Conservation (phyloP, 2,888 invertebrate genomes). For the Andrena hattorfiana region DNA sequence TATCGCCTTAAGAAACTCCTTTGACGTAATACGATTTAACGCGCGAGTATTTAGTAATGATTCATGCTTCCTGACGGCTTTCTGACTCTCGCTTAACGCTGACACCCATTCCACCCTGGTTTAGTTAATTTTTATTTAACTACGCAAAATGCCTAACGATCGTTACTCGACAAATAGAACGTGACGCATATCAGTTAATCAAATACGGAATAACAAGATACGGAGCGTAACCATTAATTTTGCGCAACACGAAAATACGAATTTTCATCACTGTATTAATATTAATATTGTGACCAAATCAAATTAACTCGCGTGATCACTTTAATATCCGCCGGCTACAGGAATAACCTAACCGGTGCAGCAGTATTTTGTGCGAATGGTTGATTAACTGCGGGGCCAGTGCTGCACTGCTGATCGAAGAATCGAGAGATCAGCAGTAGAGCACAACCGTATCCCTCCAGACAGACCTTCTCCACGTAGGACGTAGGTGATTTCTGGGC, state of each 20-base stretch:
- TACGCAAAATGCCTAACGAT: background rate
- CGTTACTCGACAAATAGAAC: conserved; percentile 4
- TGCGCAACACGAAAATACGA: background rate
- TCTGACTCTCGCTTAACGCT: background rate
- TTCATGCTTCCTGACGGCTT: conserved; percentile 17
- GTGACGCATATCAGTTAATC: conserved; percentile 2
- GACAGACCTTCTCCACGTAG: background rate
- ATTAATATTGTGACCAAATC: conserved; percentile 23
- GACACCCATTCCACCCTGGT: background rate
- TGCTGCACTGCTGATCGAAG: conserved; percentile 8
- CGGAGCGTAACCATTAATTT: too few relatives aligned
- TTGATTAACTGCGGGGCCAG: background rate
- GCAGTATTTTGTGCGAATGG: background rate
- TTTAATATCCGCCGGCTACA: background rate
- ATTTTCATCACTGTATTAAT: background rate
- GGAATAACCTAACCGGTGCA: background rate
- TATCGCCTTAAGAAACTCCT: conserved; percentile 20
- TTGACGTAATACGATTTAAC: conserved; percentile 25
- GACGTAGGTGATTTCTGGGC: conserved; percentile 23
- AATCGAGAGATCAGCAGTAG: background rate
- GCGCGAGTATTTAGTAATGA: conserved; percentile 22
- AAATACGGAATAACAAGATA: background rate
- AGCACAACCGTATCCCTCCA: background rate
- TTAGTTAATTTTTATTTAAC: conserved; percentile 8
- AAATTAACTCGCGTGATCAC: background rate